Evolutionary conservation across 2,797 vertebrate genomes (phyloP), one percentile per base, ranked within the genome.

Genomic region (Columba guinea): DNA sequence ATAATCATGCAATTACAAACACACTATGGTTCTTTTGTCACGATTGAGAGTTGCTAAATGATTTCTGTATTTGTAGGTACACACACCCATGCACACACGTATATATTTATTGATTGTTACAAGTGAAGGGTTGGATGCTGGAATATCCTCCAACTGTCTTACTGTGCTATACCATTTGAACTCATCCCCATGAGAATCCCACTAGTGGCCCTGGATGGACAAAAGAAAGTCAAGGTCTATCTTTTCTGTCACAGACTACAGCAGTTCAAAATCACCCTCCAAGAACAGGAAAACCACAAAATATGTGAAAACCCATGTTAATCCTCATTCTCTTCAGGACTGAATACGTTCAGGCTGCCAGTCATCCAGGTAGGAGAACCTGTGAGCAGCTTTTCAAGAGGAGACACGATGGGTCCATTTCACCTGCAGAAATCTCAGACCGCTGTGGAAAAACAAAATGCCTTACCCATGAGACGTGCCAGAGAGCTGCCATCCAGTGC

Each of bases 31-130:
- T 18, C 1, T 56, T 81, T 26, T n/a, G 28, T 9, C 67, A 24
- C 1, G 0, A 23, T 13, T 5, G 5, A 52, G 13, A n/a, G 9
- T 13, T 37, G 19, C 41, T 30, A 58, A 46, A 19, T 6, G 4
- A 16, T 28, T 53, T n/a, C 58, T 82, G 46, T 32, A 3, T 37
- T 69, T 76, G 21, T n/a, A 14, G 13, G 46, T 49, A 6, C 0
- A 0, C 30, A 7, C 9, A 24, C 8, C 0, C 35, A 26, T 6
- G 2, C 46, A 34, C 21, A n/a, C 7, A 27, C 14, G n/a, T 21
- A 6, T 0, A 13, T 28, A 5, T 8, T 9, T 49, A 9, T 6
- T 55, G 64, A 9, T 26, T 19, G 30, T 13, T 70, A 15, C 13
- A 9, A 12, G 39, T 4, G 13, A 68, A 27, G 46, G 14, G 28